Conservation (phyloP, 2,113 vertebrate genomes). For the Malurus melanocephalus region DNA sequence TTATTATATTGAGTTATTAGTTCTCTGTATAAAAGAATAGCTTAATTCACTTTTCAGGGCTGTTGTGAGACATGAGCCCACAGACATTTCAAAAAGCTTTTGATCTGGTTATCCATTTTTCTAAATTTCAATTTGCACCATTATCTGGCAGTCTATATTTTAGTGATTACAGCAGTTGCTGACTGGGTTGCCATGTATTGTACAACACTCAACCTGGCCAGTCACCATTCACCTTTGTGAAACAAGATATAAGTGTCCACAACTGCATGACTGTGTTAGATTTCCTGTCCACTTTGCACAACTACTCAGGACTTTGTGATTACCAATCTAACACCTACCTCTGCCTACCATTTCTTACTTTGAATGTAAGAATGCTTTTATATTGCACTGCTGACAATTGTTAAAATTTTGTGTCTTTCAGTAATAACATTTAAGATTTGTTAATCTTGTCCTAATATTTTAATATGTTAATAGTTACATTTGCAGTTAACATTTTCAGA, state of each 20-base stretch:
- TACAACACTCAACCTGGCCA: not conserved
- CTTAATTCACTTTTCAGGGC: not conserved
- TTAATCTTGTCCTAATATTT: not conserved
- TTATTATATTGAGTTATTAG: not conserved
- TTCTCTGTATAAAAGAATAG: not conserved
- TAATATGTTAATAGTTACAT: too few species aligned
- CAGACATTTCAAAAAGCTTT: not conserved
- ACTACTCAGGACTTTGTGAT: not conserved
- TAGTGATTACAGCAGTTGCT: not conserved
- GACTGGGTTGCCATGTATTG: not conserved
- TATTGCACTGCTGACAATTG: not conserved
- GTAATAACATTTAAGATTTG: not conserved
- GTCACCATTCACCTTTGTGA: not conserved
- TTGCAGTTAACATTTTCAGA: not conserved
- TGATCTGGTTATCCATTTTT: not conserved
- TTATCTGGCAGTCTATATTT: not conserved
- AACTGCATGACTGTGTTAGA: not conserved
- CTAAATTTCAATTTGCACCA: not conserved
- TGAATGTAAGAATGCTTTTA: not conserved
- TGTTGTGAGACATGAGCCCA: not conserved
- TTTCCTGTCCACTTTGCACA: not conserved
- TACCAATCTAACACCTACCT: accelerated
- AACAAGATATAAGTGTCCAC: not conserved
- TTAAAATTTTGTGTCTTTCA: not conserved
- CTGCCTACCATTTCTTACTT: not conserved